Conservation (phyloP, 2,113 vertebrate genomes). For the Smithornis capensis region DNA sequence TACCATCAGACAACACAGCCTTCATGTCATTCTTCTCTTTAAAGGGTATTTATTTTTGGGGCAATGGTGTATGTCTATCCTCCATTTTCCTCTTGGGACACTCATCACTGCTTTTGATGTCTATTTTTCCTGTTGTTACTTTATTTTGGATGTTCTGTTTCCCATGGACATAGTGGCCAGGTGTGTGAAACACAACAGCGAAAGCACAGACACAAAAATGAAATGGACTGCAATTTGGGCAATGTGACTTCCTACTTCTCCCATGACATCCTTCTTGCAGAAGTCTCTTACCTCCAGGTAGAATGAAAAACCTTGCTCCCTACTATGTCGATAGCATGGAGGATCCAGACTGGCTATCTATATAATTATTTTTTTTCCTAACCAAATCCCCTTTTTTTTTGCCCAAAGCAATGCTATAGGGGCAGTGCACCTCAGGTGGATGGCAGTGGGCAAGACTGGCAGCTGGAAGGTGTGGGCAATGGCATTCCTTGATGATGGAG, state of each 20-base stretch:
- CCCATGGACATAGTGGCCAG: background rate
- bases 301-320: background rate
- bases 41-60: background rate
- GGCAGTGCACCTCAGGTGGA: rapidly evolving
- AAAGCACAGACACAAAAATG: background rate
- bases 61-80: rapidly evolving
- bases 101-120: background rate
- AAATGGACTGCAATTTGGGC: background rate
- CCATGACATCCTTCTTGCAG: background rate
- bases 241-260: background rate
- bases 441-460: background rate
- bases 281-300: background rate
- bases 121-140: background rate
- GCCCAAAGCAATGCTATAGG: rapidly evolving
- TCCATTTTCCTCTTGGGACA: background rate
- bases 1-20: background rate
- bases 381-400: background rate
- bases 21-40: background rate
- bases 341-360: background rate
- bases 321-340: background rate
- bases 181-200: background rate
- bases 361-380: background rate
- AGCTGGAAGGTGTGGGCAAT: background rate
- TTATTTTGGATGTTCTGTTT: background rate
- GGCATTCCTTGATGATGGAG: background rate